Base-by-base conservation (phyloP, 2,888 invertebrate genomes). In the Pediacus dermestoides region DNA sequence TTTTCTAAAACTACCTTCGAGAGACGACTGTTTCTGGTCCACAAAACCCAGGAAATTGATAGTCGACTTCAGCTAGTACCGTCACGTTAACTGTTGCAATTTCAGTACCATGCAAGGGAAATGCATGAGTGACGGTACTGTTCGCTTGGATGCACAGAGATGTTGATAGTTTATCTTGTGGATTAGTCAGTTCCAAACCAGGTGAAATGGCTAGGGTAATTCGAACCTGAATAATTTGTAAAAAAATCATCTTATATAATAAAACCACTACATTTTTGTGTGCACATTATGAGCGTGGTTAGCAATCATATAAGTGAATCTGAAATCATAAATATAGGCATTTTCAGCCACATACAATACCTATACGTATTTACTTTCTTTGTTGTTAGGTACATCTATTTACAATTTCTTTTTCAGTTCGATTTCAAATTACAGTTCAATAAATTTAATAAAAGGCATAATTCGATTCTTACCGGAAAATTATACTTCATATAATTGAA, bases 401-500 rank as follows among this genome's bases (percentile, higher is more conserved):
- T n/a, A n/a, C n/a, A n/a, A n/a, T n/a, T n/a, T n/a, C n/a, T n/a
- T n/a, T n/a, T n/a, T n/a, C n/a, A n/a, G n/a, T n/a, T n/a, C n/a
- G n/a, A n/a, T n/a, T n/a, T n/a, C 22, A 16, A 7, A 9, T n/a
- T 11, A 4, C 7, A 9, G 4, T 8, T 10, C 34, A 10, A 27
- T 15, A 10, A 3, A 8, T 28, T 8, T 18, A 28, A 21, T 2
- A 37, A 31, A 21, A 27, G n/a, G 7, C 13, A 26, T 23, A 7
- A 39, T 13, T 34, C 21, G 25, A 22, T 35, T 60, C 74, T 70
- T 63, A 86, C 87, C 31, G 81, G 81, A 2, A 87, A 64, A 30
- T 78, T 78, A 46, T 82, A 76, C 35, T 78, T 76, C 52, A 84
- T 69, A 58, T 86, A 86, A 67, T 86, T 88, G 68, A 81, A 85